Evolutionary conservation across 2,888 invertebrate genomes (phyloP), one percentile per base, ranked within the genome.

Genomic region (Lucinisca nassula): DNA sequence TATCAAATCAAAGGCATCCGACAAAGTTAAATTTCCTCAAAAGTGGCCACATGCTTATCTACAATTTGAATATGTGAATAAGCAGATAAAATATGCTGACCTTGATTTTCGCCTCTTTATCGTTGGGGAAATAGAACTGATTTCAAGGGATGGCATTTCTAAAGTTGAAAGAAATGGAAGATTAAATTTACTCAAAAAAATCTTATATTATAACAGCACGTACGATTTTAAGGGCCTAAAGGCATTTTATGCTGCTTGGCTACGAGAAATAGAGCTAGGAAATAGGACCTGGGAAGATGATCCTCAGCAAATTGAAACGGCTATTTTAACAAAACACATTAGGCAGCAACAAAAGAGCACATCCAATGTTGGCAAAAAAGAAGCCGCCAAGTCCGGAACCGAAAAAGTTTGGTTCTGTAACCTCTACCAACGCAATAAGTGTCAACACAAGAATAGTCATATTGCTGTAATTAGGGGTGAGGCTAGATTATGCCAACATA

Each of bases 181-280:
- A 3, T 38, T 72, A 38, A n/a, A 38, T 3, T 37, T 72, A 37
- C 21, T 72, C 8, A 72, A 72, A 24, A 72, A 37, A 38, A 38
- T 72, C 3, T 35, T 72, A 8, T 72, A 72, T 72, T 72, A 72
- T 37, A n/a, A 35, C 35, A 72, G 24, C 21, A 35, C 21, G 10
- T 72, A 72, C 21, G 37, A 37, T n/a, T 32, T 72, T 72, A 40
- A 72, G 37, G 72, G 24, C 6, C n/a, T 72, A 2, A 37, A 40
- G 21, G 72, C 72, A 37, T 72, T 72, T 21, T 72, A 72, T 21
- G 72, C 72, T 8, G 72, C 38, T n/a, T 72, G 72, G 72, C 38
- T 72, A n/a, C 72, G 72, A 12, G 38, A 38, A 40, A 72, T 72
- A 37, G 72, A 72, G 37, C 37, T 72, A 37, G 72, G 72, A 1